phyloP scores from a whole-genome alignment of 2,797 vertebrate species.

The Cyprinella venusta region DNA sequence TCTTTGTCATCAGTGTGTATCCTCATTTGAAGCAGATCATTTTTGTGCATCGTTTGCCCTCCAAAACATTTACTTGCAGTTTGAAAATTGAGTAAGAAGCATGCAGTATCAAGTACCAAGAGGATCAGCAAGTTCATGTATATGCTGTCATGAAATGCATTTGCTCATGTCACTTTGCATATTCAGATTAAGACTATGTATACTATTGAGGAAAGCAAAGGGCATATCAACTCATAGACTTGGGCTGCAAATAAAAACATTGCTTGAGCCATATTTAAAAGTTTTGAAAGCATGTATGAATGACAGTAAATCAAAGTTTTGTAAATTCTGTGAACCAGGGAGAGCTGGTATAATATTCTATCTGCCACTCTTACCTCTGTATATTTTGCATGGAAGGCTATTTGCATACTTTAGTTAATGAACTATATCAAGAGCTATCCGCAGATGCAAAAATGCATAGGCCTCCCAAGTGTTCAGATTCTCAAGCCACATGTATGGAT shows the following conservation, averaged over 20 bases:
- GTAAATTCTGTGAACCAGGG: background rate
- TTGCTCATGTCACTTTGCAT: background rate
- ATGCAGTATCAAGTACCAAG: background rate
- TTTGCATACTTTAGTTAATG: conserved; percentile 29
- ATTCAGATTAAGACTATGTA: background rate
- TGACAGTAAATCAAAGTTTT: background rate
- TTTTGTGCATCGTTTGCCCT: background rate
- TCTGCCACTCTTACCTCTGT: background rate
- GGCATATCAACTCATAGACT: background rate
- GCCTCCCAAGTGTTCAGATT: background rate
- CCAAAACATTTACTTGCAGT: background rate
- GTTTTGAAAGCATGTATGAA: background rate
- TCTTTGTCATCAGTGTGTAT: conserved; percentile 14
- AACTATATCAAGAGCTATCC: conserved; percentile 15
- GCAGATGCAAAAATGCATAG: background rate
- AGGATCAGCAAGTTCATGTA: background rate
- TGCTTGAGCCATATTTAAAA: background rate
- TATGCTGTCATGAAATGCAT: background rate
- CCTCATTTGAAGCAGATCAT: background rate
- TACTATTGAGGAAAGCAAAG: background rate
- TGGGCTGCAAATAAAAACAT: background rate
- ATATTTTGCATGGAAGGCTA: conserved; percentile 30
- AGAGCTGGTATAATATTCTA: background rate
- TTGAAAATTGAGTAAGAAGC: background rate
- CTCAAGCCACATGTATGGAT: background rate